Conservation (phyloP, 2,113 vertebrate species). For the Eudyptes chrysolophus region DNA sequence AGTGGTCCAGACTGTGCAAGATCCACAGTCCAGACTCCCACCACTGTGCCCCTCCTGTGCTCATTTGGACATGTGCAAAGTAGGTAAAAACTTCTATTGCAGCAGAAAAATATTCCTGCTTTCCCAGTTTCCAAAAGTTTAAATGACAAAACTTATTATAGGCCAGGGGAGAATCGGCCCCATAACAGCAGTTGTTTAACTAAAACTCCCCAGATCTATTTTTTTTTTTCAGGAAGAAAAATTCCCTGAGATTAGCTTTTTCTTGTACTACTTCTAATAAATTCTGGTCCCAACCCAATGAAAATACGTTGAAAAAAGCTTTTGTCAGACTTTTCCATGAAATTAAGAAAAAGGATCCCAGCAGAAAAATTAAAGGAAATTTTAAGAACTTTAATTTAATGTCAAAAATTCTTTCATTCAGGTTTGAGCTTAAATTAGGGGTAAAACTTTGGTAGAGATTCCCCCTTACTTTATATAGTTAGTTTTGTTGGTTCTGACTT, state of each 20-base stretch:
- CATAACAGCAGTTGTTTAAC: background rate
- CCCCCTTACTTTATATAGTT: background rate
- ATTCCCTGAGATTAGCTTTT: background rate
- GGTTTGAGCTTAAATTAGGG: background rate
- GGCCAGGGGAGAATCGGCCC: background rate
- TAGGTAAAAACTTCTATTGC: background rate
- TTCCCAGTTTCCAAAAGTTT: background rate
- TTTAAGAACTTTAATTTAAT: background rate
- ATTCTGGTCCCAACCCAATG: background rate
- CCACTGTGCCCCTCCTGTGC: background rate
- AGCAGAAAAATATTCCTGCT: background rate
- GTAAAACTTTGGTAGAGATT: background rate
- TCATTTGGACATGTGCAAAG: conserved; percentile 9
- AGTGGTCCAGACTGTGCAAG: conserved; percentile 14
- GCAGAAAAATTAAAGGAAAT: background rate
- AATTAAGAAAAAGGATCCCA: background rate
- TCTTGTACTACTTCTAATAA: background rate
- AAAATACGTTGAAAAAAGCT: background rate
- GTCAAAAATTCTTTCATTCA: background rate
- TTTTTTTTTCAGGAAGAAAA: background rate
- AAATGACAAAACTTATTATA: background rate
- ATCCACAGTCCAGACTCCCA: background rate
- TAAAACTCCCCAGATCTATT: background rate
- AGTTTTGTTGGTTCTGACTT: background rate
- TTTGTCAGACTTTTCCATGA: background rate